These are phyloP conservation scores for Podarcis siculus DNA, from an alignment of 2,797 vertebrate genomes.

Conservation along the genomic window DNA sequence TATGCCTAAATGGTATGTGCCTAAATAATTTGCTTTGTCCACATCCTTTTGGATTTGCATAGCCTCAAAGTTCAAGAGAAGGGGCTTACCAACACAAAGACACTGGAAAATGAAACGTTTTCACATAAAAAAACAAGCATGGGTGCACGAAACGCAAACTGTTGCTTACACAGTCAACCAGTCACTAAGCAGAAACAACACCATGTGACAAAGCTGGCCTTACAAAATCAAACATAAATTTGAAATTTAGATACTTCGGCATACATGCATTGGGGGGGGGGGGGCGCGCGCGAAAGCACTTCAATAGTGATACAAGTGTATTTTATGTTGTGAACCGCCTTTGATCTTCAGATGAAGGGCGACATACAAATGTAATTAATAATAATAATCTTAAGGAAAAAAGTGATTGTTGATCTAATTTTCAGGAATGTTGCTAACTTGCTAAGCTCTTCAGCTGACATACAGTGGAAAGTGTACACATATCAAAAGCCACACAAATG, in stretches of 20 bases:
- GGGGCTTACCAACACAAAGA: conserved; percentile 62
- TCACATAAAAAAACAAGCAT: conserved; percentile 64
- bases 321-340: no score
- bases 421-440: conserved; percentile 36
- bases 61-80: conserved; percentile 63
- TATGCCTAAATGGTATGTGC: conserved; percentile 34
- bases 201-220: conserved; percentile 49
- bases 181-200: conserved; percentile 43
- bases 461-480: conserved; percentile 18
- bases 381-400: conserved; percentile 13
- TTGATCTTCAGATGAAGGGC: no score
- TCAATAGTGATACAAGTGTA: not conserved
- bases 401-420: conserved; percentile 55
- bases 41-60: conserved; percentile 27
- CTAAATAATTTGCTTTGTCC: conserved; percentile 52
- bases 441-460: conserved; percentile 19
- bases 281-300: conserved; percentile 8
- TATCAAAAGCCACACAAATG: conserved; percentile 42
- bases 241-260: conserved; percentile 39
- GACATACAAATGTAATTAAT: no score
- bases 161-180: conserved; percentile 60
- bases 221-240: conserved; percentile 45
- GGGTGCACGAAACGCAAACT: conserved; percentile 54
- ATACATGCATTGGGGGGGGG: conserved; percentile 49
- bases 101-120: conserved; percentile 62